phyloP scores from a whole-genome alignment of 2,797 vertebrate genomes.

The Ctenosaura bakeri region DNA sequence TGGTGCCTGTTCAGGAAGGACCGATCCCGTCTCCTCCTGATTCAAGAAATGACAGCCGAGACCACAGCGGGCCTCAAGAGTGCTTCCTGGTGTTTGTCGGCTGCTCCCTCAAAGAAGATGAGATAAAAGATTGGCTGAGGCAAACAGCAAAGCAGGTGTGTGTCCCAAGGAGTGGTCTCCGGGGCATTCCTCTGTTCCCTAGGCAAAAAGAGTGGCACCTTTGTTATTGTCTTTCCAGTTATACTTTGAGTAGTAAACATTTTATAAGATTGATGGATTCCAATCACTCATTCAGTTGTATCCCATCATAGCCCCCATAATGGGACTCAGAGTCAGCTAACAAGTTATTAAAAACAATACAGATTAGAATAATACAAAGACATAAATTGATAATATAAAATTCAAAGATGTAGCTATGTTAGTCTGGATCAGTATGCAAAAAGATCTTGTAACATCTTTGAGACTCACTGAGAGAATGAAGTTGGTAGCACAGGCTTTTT shows the following conservation, averaged over 20 bases:
- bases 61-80: slow-evolving; percentile 75
- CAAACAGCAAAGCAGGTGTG: slow-evolving; percentile 92
- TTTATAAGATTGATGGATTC: too few species aligned
- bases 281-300: too few species aligned
- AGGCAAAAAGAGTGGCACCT: not conserved
- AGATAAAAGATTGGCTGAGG: slow-evolving; percentile 93
- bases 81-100: slow-evolving; percentile 91
- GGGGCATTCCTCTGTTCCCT: accelerated
- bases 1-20: slow-evolving; percentile 82
- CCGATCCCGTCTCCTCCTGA: slow-evolving; percentile 71
- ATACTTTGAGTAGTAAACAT: not conserved
- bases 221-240: not conserved
- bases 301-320: too few species aligned
- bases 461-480: too few species aligned
- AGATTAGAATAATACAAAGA: too few species aligned
- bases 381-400: too few species aligned
- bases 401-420: too few species aligned
- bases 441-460: too few species aligned
- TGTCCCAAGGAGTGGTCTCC: not conserved
- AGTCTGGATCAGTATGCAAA: too few species aligned
- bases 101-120: slow-evolving; percentile 89
- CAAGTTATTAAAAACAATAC: too few species aligned
- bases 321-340: too few species aligned
- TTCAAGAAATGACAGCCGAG: slow-evolving; percentile 62
- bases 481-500: too few species aligned